Base-by-base conservation (phyloP, 2,113 vertebrate species). In the Tursiops truncatus region DNA sequence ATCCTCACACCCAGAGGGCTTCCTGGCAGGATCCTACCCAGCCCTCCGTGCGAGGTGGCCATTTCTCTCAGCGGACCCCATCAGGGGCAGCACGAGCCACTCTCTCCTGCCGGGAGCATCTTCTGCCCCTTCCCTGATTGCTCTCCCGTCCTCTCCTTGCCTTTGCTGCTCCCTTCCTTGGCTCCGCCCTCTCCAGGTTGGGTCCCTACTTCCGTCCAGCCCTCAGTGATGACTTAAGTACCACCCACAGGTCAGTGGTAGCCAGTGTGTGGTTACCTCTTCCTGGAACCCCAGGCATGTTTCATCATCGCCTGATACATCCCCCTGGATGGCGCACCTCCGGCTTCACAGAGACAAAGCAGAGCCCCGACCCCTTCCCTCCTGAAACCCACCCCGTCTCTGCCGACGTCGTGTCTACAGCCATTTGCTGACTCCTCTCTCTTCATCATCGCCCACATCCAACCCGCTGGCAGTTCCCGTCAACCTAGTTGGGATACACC, bases 11-110 rank as follows among this genome's bases (percentile, higher is more conserved):
- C 13, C 38, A 21, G 10, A 38, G 31, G 56, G 8, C 12, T 4
- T 26, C 25, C n/a, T 6, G 11, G 53, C 9, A 47, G 47, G 41
- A 13, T 33, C 10, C 7, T 1, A 13, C 10, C 53, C 28, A 25
- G 68, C 31, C 15, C 53, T 1, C 0, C 0, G 13, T 1, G 44
- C 11, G 0, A 3, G 1, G 65, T 1, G 44, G 31, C 0, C 3
- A 1, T 13, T 26, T 53, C 50, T 26, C n/a, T 28, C 1, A 5
- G 80, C 0, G 2, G 14, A 26, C 79, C 13, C 13, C 50, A 13
- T 8, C 1, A 0, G 33, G 62, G 58, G 10, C 26, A 26, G 5
- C 5, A 5, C 1, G 6, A 14, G 14, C 21, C 36, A 11, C 50
- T 9, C 21, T 21, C 50, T 53, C 21, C 80, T 0, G 7, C 44